Conservation (phyloP, 2,888 invertebrate genomes). For the Sarcophaga variegata region DNA sequence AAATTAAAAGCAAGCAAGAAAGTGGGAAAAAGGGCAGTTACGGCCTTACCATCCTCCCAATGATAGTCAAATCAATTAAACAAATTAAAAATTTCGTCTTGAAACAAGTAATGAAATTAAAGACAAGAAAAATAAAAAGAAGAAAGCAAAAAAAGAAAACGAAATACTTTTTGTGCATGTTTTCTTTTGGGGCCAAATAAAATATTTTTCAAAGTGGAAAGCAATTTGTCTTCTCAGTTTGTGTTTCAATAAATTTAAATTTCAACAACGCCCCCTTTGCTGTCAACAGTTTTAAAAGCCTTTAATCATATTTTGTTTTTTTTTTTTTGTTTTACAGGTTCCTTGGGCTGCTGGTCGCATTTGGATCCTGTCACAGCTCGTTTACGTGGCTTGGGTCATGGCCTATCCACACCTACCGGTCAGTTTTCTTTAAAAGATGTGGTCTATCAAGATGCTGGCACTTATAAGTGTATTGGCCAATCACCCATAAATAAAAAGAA, state of each 20-base stretch:
- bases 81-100: constrained; percentile 76
- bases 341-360: constrained; percentile 86
- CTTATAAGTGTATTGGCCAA: constrained; percentile 87
- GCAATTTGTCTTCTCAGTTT: neutral
- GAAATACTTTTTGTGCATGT: neutral
- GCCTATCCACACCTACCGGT: constrained; percentile 83
- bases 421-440: constrained; percentile 87
- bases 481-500: constrained; percentile 82
- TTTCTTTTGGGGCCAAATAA: neutral
- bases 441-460: constrained; percentile 89
- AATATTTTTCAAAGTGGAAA: neutral
- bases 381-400: constrained; percentile 84
- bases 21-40: neutral
- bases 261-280: neutral
- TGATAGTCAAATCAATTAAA: constrained; percentile 76
- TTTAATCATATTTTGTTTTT: neutral
- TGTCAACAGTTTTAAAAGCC: neutral
- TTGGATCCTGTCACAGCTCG: constrained; percentile 83
- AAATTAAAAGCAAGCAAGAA: constrained; percentile 16
- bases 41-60: neutral
- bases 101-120: constrained; percentile 77
- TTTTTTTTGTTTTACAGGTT: constrained; percentile 80
- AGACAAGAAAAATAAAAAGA: constrained; percentile 12
- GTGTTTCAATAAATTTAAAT: constrained; percentile 1
- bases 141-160: neutral